These are phyloP conservation scores for Echinometra lucunter DNA, from an alignment of 53 echinoderm and acorn worm genomes.

Conservation along the genomic window DNA sequence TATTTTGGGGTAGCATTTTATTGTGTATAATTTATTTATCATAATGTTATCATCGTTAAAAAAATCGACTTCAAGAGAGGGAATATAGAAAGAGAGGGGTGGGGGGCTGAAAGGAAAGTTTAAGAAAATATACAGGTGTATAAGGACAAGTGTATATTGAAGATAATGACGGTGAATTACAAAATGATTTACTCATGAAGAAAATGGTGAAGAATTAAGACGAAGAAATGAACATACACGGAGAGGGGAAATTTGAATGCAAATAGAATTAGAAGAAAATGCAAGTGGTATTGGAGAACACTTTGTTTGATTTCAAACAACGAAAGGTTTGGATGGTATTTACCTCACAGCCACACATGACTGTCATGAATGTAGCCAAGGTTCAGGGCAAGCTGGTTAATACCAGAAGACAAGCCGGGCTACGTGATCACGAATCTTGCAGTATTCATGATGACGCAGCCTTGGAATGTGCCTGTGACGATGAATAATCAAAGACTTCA, in stretches of 20 bases:
- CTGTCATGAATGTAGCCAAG: neutral
- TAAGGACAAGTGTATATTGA: neutral
- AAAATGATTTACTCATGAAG: too few relatives aligned
- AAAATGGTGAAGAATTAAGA: neutral
- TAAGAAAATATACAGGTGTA: neutral
- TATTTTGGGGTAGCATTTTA: too few relatives aligned
- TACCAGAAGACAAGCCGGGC: neutral
- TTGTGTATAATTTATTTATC: too few relatives aligned
- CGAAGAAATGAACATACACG: too few relatives aligned
- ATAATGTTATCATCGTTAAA: too few relatives aligned
- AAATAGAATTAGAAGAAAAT: neutral
- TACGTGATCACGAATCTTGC: constrained; percentile 26
- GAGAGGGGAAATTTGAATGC: neutral
- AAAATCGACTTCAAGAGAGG: too few relatives aligned
- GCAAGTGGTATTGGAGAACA: neutral
- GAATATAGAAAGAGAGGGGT: neutral
- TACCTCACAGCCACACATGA: neutral
- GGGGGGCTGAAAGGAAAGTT: neutral
- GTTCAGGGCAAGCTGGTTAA: neutral
- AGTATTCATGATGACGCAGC: neutral
- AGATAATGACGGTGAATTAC: neutral
- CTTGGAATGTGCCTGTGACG: constrained; percentile 42
- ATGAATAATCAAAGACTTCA: constrained; percentile 24
- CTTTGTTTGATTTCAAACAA: neutral
- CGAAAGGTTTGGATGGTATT: neutral